phyloP scores from a whole-genome alignment of 2,888 invertebrate species.

The Spisula solida region DNA sequence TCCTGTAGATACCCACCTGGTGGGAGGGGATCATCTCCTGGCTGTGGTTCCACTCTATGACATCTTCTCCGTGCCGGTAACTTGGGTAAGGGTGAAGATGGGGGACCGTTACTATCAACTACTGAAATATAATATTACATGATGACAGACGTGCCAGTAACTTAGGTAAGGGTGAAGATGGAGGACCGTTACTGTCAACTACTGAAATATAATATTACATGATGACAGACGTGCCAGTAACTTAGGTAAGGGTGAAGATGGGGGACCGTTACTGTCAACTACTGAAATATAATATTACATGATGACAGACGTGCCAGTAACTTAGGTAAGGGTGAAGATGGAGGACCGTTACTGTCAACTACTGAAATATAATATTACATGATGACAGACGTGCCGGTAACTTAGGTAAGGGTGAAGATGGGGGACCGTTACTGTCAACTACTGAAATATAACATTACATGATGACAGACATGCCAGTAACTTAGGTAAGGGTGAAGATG shows the following conservation, averaged over 20 bases:
- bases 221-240: slow-evolving; percentile 72
- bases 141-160: slow-evolving; percentile 72
- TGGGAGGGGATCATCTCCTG: slow-evolving; percentile 93
- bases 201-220: neutral
- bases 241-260: slow-evolving; percentile 76
- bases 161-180: slow-evolving; percentile 76
- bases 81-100: slow-evolving; percentile 76
- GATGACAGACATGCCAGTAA: slow-evolving; percentile 78
- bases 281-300: neutral
- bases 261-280: slow-evolving; percentile 65
- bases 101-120: slow-evolving; percentile 65
- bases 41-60: slow-evolving; percentile 88
- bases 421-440: slow-evolving; percentile 65
- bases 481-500: slow-evolving; percentile 76
- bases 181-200: slow-evolving; percentile 64
- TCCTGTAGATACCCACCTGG: slow-evolving; percentile 90
- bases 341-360: slow-evolving; percentile 64
- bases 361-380: neutral
- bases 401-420: slow-evolving; percentile 76
- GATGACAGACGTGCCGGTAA: slow-evolving; percentile 72
- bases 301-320: slow-evolving; percentile 72
- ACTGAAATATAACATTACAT: neutral
- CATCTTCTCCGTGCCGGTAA: slow-evolving; percentile 87
- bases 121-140: neutral
- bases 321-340: slow-evolving; percentile 76